Conservation (phyloP, 2,888 invertebrate species). For the Pheosia gnoma region DNA sequence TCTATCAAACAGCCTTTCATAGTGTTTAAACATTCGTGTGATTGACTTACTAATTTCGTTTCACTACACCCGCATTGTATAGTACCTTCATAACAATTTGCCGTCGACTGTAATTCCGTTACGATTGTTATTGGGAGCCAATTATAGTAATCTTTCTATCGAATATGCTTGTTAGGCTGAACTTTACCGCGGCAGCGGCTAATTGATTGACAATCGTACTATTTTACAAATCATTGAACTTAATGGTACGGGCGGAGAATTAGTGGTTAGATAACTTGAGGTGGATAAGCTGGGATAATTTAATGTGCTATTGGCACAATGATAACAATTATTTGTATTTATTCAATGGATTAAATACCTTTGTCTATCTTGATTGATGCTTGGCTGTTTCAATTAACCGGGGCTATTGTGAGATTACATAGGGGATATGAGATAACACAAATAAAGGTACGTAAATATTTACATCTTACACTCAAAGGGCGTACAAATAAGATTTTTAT, state of each 20-base stretch:
- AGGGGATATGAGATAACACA: too few relatives aligned
- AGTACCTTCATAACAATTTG: conserved; percentile 42
- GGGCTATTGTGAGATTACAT: too few relatives aligned
- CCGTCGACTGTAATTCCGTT: conserved; percentile 32
- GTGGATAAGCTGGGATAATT: neutral
- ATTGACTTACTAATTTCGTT: conserved; percentile 15
- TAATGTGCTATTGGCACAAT: neutral
- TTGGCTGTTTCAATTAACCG: too few relatives aligned
- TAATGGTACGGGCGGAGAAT: conserved; percentile 9
- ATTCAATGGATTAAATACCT: too few relatives aligned
- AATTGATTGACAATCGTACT: conserved; percentile 38
- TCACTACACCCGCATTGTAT: conserved; percentile 22
- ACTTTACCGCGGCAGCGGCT: conserved; percentile 22
- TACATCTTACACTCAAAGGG: too few relatives aligned
- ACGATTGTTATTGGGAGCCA: conserved; percentile 31
- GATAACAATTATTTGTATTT: neutral
- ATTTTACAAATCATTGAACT: conserved; percentile 36
- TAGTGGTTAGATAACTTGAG: conserved; percentile 16
- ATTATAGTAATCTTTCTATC: conserved; percentile 35
- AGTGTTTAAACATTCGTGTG: neutral
- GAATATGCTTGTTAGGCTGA: conserved; percentile 26
- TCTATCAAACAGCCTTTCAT: too few relatives aligned
- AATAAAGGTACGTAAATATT: too few relatives aligned
- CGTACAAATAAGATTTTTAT: too few relatives aligned
- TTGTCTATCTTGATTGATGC: too few relatives aligned